phyloP scores from a whole-genome alignment of 2,113 vertebrate genomes.

The Talpa occidentalis region DNA sequence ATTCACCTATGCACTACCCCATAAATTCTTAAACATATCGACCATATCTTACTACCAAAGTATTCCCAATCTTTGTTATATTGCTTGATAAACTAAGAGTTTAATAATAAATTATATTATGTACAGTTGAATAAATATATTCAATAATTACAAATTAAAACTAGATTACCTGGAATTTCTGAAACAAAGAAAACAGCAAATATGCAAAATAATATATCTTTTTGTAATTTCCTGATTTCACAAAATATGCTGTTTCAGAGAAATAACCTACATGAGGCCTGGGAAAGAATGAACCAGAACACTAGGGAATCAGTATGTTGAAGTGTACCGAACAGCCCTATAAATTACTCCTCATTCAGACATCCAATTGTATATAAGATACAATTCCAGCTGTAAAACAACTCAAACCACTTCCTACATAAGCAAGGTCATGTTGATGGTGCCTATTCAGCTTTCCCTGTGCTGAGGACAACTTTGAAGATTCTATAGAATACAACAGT shows the following conservation, averaged over 20 bases:
- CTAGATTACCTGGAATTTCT: not conserved
- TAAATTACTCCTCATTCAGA: not conserved
- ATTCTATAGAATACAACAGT: not conserved
- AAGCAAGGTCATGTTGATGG: not conserved
- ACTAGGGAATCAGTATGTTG: not conserved
- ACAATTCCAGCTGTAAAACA: not conserved
- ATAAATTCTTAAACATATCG: not conserved
- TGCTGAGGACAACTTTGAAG: not conserved
- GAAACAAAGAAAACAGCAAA: not conserved
- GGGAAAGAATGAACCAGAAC: not conserved
- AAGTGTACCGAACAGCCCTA: not conserved
- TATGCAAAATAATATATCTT: not conserved
- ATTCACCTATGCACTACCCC: not conserved
- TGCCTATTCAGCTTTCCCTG: not conserved
- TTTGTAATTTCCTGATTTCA: not conserved
- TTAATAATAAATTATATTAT: not conserved
- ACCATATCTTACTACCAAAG: not conserved
- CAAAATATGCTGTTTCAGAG: not conserved
- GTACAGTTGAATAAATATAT: not conserved
- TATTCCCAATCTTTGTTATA: not conserved
- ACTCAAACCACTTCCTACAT: not conserved
- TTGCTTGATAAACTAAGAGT: not conserved
- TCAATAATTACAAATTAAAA: not conserved
- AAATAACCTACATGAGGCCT: not conserved
- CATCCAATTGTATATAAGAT: not conserved